Base-by-base conservation (phyloP, 2,113 vertebrate species). In the Onychorhynchus coronatus region DNA sequence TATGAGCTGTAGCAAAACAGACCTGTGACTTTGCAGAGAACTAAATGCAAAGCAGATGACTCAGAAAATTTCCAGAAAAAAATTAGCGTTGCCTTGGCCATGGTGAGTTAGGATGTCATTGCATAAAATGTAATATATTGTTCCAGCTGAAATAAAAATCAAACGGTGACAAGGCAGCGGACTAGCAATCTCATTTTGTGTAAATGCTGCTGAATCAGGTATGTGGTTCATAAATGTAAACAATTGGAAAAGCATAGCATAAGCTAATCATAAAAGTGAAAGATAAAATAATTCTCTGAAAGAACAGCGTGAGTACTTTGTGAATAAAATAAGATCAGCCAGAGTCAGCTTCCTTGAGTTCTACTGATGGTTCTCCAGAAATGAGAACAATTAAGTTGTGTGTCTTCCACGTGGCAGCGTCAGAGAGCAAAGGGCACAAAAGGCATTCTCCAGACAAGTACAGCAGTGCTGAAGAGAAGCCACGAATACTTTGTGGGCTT, bases 371-470 rank as follows among this genome's bases (percentile, higher is more conserved):
- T 75, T 85, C 20, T 88, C 9, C 20, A 50, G 73, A 91, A 93
- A 37, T 14, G 2, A 78, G 91, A 91, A 33, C n/a, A 61, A 46
- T 4, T 35, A 33, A 33, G 33, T 37, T 28, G 1, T 1, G 1
- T 42, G 27, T 65, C 37, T 85, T 85, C 73, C 33, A 0, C 0
- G 0, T 61, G 55, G 24, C 53, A 80, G 5, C n/a, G 31, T 63
- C 33, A 8, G 1, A 21, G 75, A 63, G 52, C 52, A 81, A 74
- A 85, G 56, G 24, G 16, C 74, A 85, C 33, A 56, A 47, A 52
- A 0, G 0, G 39, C 0, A 0, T 44, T 89, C 62, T 58, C 37
- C n/a, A 44, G 85, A 22, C 18, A 62, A 46, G 22, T 46, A 24
- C 24, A 74, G 23, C 42, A 27, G 12, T 39, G 58, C 52, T 71